These are phyloP conservation scores for Paelopatides confundens DNA, from an alignment of 53 echinoderm and acorn worm genomes.

Conservation along the genomic window DNA sequence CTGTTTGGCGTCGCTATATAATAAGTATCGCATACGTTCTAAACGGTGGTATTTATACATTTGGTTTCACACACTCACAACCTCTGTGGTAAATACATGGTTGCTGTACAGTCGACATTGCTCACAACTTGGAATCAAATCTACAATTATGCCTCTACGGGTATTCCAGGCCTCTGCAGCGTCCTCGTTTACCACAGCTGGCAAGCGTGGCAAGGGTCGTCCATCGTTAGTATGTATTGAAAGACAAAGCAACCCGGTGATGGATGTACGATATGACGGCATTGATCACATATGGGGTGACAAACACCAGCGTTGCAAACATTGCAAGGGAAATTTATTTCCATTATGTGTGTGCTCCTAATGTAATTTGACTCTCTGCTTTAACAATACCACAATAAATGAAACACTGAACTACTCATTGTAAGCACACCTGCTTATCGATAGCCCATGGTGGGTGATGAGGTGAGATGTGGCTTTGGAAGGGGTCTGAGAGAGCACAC, in stretches of 20 bases:
- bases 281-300: conserved; percentile 35
- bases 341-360: conserved; percentile 9
- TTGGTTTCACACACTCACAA: conserved; percentile 50
- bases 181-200: not conserved
- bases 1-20: not conserved
- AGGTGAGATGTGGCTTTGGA: not conserved
- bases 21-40: conserved; percentile 41
- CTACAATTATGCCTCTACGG: conserved; percentile 35
- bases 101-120: conserved; percentile 23
- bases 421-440: no score
- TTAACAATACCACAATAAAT: conserved; percentile 33
- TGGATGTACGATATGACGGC: no score
- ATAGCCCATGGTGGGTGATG: no score
- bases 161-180: conserved; percentile 37
- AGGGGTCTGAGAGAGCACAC: no score
- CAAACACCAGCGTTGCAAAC: conserved; percentile 50
- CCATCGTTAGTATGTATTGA: not conserved
- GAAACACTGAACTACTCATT: conserved; percentile 24
- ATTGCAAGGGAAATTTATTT: not conserved
- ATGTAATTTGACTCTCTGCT: conserved; percentile 44
- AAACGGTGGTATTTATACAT: no score
- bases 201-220: conserved; percentile 18
- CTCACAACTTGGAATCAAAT: no score
- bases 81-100: conserved; percentile 64
- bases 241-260: not conserved